Evolutionary conservation across 2,888 invertebrate genomes (phyloP).

Genomic region (Drosophila kuntzei): DNA sequence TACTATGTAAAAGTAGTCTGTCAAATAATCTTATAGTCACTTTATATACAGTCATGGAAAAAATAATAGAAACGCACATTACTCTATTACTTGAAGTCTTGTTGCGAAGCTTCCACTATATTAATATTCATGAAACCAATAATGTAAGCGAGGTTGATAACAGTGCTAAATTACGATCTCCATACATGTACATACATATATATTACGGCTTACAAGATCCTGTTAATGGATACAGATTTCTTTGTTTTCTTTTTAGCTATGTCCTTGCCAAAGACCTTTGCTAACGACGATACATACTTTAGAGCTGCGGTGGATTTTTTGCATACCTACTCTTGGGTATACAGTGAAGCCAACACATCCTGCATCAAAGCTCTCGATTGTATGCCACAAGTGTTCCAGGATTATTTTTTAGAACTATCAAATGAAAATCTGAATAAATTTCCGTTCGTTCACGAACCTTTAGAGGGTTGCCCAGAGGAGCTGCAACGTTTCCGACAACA

Average conservation of each 20-base stretch:
- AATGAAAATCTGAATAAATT: slow-evolving; percentile 86
- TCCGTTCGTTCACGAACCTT: slow-evolving; percentile 74
- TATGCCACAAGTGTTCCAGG: slow-evolving; percentile 87
- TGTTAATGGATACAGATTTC: too few species aligned
- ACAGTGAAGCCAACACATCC: slow-evolving; percentile 88
- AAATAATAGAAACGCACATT: too few species aligned
- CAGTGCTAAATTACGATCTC: too few species aligned
- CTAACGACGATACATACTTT: slow-evolving; percentile 86
- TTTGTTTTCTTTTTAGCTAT: slow-evolving; percentile 71
- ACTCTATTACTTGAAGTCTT: too few species aligned
- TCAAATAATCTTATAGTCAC: too few species aligned
- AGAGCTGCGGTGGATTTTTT: slow-evolving; percentile 87
- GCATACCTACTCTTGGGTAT: slow-evolving; percentile 88
- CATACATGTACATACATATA: too few species aligned
- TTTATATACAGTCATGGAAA: too few species aligned
- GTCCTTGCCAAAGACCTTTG: slow-evolving; percentile 82
- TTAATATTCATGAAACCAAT: too few species aligned
- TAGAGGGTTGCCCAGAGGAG: slow-evolving; percentile 9
- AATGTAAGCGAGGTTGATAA: too few species aligned
- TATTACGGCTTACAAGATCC: too few species aligned
- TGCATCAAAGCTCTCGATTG: slow-evolving; percentile 87
- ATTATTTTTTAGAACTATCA: slow-evolving; percentile 84
- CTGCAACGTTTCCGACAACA: slow-evolving; percentile 71
- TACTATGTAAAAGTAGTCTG: too few species aligned
- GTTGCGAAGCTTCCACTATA: too few species aligned